Evolutionary conservation across 2,888 invertebrate genomes (phyloP), one percentile per base, ranked within the genome.

Genomic region (Ernsta delagoae): DNA sequence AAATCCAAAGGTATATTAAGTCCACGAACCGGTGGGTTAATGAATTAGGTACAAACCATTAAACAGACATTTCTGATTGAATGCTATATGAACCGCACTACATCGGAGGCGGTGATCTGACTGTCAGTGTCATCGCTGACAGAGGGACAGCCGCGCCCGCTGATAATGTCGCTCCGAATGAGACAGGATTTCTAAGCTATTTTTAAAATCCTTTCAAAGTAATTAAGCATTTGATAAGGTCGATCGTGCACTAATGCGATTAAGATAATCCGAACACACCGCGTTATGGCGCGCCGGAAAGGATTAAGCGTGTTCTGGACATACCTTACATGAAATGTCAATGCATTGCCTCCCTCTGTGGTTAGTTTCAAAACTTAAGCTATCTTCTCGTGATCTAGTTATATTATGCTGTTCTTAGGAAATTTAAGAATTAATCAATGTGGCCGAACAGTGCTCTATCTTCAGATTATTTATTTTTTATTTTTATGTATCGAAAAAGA

Each of bases 161-260:
- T 12, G 70, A 70, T 68, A 68, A 66, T 50, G 65, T 65, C 69
- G 57, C 16, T 53, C 24, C 8, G 12, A 54, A 48, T 39, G 61
- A 59, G 67, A 69, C 62, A 68, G 71, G 66, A 71, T 59, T 66
- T 50, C 11, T 61, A 71, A 56, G 63, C 53, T 66, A 53, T 60
- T 70, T 69, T 65, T 53, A n/a, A 65, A 76, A 71, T 79, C 75
- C 76, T 77, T 78, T 79, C 76, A 75, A 77, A 75, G 78, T 78
- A 80, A 81, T 81, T 79, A 82, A 77, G 76, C 78, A 78, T 77
- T 77, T 75, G 79, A 78, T 77, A 76, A 78, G 75, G 71, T 72
- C 72, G 74, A 73, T 71, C 78, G 75, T 66, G 66, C 75, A 70
- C 76, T 82, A 80, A 81, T 78, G 74, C 79, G 77, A 77, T 78